A percentile compares a stretch with the other conserved stretches of the same genome.
Conservation (phyloP, 2,797 vertebrate genomes). For the Anisognathus igniventris region DNA sequence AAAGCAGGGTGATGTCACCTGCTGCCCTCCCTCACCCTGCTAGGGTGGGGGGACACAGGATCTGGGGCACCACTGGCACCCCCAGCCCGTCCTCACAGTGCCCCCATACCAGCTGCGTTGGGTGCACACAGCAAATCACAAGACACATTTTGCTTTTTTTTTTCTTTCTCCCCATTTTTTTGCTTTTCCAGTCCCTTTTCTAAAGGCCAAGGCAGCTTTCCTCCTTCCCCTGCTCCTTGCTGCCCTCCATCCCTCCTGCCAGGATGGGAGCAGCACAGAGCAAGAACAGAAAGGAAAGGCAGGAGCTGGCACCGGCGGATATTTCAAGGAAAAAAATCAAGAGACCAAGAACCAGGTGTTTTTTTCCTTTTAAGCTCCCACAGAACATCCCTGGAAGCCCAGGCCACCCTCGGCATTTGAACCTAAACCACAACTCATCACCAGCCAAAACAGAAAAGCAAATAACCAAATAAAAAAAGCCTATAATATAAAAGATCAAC, state of each 20-base stretch:
- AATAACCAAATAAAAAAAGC: not conserved
- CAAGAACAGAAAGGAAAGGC: not conserved
- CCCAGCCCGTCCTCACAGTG: not conserved
- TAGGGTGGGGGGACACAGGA: not conserved
- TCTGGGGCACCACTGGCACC: not conserved
- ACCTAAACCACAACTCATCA: not conserved
- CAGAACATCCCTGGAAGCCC: not conserved
- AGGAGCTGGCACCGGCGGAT: not conserved
- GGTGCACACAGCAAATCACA: not conserved
- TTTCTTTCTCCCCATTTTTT: not conserved
- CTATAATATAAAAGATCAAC: slow-evolving; percentile 3
- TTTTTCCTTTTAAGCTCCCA: not conserved
- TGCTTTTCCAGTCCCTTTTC: not conserved
- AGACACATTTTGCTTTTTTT: not conserved
- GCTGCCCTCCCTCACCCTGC: not conserved
- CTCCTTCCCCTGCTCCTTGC: not conserved
- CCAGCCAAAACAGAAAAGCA: slow-evolving; percentile 11
- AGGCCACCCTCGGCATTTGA: not conserved
- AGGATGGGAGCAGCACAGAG: not conserved
- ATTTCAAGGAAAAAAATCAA: not conserved
- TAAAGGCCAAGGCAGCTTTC: not conserved
- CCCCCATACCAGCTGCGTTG: fast-evolving
- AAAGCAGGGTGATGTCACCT: fast-evolving
- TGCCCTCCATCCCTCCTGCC: not conserved
- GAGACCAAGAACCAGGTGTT: not conserved